A percentile compares a stretch with the other conserved stretches of the same genome.
phyloP scores from a whole-genome alignment of 2,888 invertebrate genomes.

The Cephalotes varians region DNA sequence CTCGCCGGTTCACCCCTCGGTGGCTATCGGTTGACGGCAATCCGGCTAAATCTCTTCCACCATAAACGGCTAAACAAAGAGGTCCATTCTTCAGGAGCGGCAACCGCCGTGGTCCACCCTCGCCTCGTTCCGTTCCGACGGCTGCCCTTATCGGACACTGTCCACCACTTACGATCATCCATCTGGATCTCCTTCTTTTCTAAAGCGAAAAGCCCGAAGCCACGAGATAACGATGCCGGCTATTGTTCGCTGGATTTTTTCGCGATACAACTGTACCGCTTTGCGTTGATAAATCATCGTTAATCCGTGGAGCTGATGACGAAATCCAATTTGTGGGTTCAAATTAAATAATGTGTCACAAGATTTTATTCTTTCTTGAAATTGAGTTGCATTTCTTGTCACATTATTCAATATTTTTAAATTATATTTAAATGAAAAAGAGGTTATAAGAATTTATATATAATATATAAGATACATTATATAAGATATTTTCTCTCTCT shows the following conservation, averaged over 20 bases:
- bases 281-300: conserved; percentile 30
- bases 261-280: conserved; percentile 67
- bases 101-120: conserved; percentile 66
- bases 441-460: not conserved
- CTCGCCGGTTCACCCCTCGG: conserved; percentile 63
- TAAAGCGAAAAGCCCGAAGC: conserved; percentile 60
- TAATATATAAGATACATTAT: not conserved
- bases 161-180: conserved; percentile 84
- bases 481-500: not conserved
- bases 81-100: conserved; percentile 83
- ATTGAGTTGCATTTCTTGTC: not conserved
- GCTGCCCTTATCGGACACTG: conserved; percentile 83
- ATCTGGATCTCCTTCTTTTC: conserved; percentile 81
- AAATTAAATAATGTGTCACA: not conserved
- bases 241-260: conserved; percentile 71
- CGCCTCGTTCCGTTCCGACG: conserved; percentile 63
- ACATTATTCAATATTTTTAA: not conserved
- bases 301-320: not conserved
- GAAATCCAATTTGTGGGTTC: not conserved
- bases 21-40: conserved; percentile 83
- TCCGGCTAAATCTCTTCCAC: conserved; percentile 85
- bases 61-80: conserved; percentile 86
- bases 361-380: not conserved
- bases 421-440: not conserved
- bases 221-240: conserved; percentile 61